Conservation (phyloP, 2,797 vertebrate species). For the Coluber constrictor region DNA sequence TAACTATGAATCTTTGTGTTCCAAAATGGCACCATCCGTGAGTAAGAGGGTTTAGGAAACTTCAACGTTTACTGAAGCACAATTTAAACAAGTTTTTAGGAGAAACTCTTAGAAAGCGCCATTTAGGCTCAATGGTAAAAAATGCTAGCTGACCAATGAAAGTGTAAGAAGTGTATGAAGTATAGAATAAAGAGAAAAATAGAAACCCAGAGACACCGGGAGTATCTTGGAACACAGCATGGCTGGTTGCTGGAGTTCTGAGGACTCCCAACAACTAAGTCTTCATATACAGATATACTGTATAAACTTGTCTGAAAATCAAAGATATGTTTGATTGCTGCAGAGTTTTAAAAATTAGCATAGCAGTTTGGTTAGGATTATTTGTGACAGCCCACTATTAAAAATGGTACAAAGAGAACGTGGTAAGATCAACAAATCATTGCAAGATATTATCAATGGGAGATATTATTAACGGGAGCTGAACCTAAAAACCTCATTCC, state of each 20-base stretch:
- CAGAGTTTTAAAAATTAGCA: background rate
- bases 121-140: background rate
- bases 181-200: background rate
- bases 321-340: background rate
- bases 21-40: background rate
- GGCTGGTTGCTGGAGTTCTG: background rate
- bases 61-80: background rate
- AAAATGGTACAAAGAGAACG: background rate
- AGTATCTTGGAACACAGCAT: background rate
- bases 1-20: background rate
- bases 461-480: background rate
- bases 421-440: background rate
- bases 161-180: background rate
- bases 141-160: background rate
- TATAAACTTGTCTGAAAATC: background rate
- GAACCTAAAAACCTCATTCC: background rate
- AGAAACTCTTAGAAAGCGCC: background rate
- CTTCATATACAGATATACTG: background rate
- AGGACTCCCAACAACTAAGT: background rate
- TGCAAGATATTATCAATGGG: background rate
- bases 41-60: background rate
- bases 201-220: background rate
- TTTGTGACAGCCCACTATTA: background rate
- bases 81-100: background rate
- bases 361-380: background rate